Base-by-base conservation (phyloP, 2,888 invertebrate species). In the Chaetoderma sp. region DNA sequence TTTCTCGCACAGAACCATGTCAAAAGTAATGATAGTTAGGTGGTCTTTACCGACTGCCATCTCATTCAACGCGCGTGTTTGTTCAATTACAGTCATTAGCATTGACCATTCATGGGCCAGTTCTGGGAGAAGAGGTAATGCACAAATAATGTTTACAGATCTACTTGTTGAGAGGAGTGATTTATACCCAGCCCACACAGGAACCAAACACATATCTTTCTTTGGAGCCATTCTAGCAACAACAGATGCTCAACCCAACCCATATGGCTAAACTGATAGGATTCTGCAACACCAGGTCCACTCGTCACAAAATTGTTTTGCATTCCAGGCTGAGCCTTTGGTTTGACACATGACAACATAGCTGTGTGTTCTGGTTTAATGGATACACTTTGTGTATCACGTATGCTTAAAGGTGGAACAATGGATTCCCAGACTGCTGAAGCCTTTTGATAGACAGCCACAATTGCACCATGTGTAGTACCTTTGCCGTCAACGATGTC, bases 401-500 rank as follows among this genome's bases (percentile, higher is more conserved):
- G 27, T 18, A 60, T 30, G 6, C 5, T 60, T 32, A 60, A 25
- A 32, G 60, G 60, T 60, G 60, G 32, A 13, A n/a, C 39, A 36
- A 36, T 36, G 10, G 39, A n/a, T 36, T 36, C 39, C n/a, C 39
- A 10, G 6, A 32, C 50, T 5, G 36, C 64, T 55, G 27, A 63
- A 49, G 64, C 47, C 39, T 64, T 64, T 52, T 63, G 63, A 47
- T 63, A 63, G 18, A 64, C 63, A n/a, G 60, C 62, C 6, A 30
- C 30, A 25, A 64, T 42, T n/a, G 64, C 54, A 6, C 66, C 64
- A 59, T 68, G 60, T 13, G 33, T 50, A 60, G 59, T 67, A 13
- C 67, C 58, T 60, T 65, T 65, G 13, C 56, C 66, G 49, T 65
- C 63, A 33, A 39, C 63, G 36, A 56, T 65, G 57, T 66, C 50